Base-by-base conservation (phyloP, 2,888 invertebrate species). In the Orthonychiurus folsomi region DNA sequence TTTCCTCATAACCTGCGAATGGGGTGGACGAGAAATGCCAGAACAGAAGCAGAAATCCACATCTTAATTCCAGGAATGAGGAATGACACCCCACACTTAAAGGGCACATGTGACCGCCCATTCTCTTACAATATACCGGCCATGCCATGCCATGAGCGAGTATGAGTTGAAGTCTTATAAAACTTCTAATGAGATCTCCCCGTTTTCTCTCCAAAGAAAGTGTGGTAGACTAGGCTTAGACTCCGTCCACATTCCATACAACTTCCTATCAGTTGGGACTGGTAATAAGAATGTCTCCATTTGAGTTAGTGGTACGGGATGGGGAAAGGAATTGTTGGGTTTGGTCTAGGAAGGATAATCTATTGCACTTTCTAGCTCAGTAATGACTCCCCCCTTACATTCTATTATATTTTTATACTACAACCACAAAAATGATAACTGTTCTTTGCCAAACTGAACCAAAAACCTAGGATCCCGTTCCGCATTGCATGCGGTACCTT, bases 361-460 rank as follows among this genome's bases (percentile, higher is more conserved):
- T 59, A 59, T 59, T 59, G 59, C 48, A 59, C 48, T 59, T 59
- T 50, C 3, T 23, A 50, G 20, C 23, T 2, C 21, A 23, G 56
- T 59, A 59, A 59, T 59, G 59, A 59, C 59, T 59, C 59, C 37
- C 57, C 37, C 37, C 37, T 27, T 56, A n/a, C 25, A 23, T 59
- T n/a, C 59, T 50, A 25, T 37, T 47, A 21, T 24, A 56, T 23
- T 20, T 52, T 21, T 52, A 52, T 52, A 21, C 20, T 52, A 52
- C 24, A 52, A 52, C 24, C 52, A 52, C 21, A 20, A 23, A 52
- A 23, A 12, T 15, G 52, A 52, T 23, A 52, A 52, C 52, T 52
- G 5, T 52, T 52, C 24, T 52, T 52, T n/a, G 9, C 52, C 52
- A 52, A 23, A 23, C 5, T 12, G 20, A 52, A 52, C 37, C 15